A percentile compares a stretch with the other conserved stretches of the same genome.
Evolutionary conservation across 2,888 invertebrate genomes (phyloP).

Genomic region (Plagodis pulveraria): DNA sequence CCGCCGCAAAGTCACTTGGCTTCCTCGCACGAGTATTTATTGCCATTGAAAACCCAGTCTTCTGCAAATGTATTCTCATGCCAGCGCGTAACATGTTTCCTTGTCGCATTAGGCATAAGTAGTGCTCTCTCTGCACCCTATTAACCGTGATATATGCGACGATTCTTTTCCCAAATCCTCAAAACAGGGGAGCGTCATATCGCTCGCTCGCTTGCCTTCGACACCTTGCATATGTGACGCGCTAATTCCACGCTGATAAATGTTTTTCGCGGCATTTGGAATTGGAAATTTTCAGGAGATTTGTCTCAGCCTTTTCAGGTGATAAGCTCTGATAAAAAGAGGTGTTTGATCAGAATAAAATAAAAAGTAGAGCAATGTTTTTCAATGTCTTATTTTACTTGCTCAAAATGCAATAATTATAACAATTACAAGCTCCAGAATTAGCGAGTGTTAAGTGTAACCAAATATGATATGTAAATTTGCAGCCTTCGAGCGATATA

Average conservation of each 20-base stretch:
- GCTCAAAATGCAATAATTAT: not conserved
- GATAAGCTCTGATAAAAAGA: conserved; percentile 11
- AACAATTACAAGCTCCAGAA: conserved; percentile 15
- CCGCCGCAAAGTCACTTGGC: conserved; percentile 46
- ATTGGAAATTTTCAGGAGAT: conserved; percentile 61
- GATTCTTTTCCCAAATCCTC: conserved; percentile 81
- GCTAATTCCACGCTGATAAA: conserved; percentile 78
- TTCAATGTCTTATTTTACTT: not conserved
- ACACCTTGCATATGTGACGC: conserved; percentile 65
- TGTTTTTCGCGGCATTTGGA: conserved; percentile 63
- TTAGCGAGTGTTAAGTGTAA: conserved; percentile 24
- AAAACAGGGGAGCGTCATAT: conserved; percentile 76
- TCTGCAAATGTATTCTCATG: conserved; percentile 73
- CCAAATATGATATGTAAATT: conserved; percentile 41
- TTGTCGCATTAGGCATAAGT: conserved; percentile 84
- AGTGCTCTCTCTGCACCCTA: conserved; percentile 84
- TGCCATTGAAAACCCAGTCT: conserved; percentile 74
- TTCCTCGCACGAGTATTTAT: conserved; percentile 70
- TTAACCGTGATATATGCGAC: conserved; percentile 84
- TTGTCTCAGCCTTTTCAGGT: conserved; percentile 41
- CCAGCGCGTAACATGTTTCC: conserved; percentile 78
- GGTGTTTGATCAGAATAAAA: conserved; percentile 1
- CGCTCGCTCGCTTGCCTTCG: conserved; percentile 67
- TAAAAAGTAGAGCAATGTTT: not conserved
- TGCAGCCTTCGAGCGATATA: conserved; percentile 55